phyloP scores from a whole-genome alignment of 1,140 invertebrate genomes.

The Drosophila punjabiensis region DNA sequence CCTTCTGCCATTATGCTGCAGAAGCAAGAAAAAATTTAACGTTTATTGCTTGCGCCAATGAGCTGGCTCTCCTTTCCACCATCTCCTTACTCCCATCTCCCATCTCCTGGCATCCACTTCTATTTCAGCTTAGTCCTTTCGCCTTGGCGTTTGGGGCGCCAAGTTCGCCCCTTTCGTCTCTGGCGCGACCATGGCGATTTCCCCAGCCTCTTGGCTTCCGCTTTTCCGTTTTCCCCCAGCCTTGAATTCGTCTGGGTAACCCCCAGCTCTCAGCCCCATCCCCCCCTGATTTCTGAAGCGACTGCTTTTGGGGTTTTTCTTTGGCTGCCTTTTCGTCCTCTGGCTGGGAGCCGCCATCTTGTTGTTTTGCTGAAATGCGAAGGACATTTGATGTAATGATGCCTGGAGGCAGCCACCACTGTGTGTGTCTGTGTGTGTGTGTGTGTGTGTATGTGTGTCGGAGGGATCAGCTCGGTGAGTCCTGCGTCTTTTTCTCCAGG shows the following conservation, averaged over 20 bases:
- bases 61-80: conserved; percentile 62
- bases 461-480: conserved; percentile 53
- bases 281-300: conserved; percentile 13
- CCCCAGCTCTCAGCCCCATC: not conserved
- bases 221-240: conserved; percentile 6
- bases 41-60: conserved; percentile 84
- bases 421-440: conserved; percentile 40
- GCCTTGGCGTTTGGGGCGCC: conserved; percentile 73
- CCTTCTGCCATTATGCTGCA: conserved; percentile 69
- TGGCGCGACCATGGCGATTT: conserved; percentile 51
- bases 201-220: conserved; percentile 34
- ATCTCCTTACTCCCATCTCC: conserved; percentile 10
- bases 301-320: conserved; percentile 72
- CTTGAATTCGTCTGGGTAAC: conserved; percentile 26
- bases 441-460: conserved; percentile 45
- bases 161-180: conserved; percentile 61
- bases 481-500: conserved; percentile 62
- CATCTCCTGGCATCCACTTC: conserved; percentile 23
- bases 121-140: conserved; percentile 64
- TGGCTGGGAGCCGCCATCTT: conserved; percentile 75
- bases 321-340: conserved; percentile 64
- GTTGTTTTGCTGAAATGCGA: conserved; percentile 84
- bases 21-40: conserved; percentile 81
- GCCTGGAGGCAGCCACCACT: conserved; percentile 79
- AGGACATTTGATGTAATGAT: conserved; percentile 84